Base-by-base conservation (phyloP, 1,140 invertebrate genomes). In the Drusus annulatus region DNA sequence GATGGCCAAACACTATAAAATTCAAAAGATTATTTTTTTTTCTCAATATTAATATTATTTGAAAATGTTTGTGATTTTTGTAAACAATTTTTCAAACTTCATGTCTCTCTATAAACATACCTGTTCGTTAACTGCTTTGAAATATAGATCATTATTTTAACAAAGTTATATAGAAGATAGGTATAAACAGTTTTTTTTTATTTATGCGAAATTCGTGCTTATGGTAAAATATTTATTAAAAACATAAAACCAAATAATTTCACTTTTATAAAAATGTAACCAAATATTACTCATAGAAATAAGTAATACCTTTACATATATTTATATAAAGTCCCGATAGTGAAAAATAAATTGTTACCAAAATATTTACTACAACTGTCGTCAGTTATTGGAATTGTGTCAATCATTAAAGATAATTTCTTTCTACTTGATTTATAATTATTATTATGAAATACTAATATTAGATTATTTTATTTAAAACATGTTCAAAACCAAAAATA, bases 401-500 rank as follows among this genome's bases (percentile, higher is more conserved):
- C 23, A 21, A 63, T 19, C n/a, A 7, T 45, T 45, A 45, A 45
- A 13, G 8, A 45, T 45, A 45, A 45, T 45, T 45, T 45, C 36
- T 45, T 45, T 19, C 54, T 56, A 7, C n/a, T 17, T 56, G 21
- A 56, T 19, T 19, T 56, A 17, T 17, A 21, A 56, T 10, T 56
- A 56, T 17, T 21, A 56, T 56, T 56, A 56, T 1, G 5, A 19
- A 17, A 4, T 21, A 56, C 54, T 56, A 56, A 63, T 63, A 63
- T 63, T 63, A 63, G 17, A 25, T 63, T 54, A 45, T 45, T 45
- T 76, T 58, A 31, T 56, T 50, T 63, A 76, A 65, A 50, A 50
- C 36, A 50, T 77, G 36, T 77, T 77, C 19, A 51, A 81, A 82
- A 82, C 81, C 81, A 82, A 82, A 82, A 82, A 82, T 82, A 82